Evolutionary conservation across 2,113 vertebrate species (phyloP).

Genomic region (Apteryx owenii): DNA sequence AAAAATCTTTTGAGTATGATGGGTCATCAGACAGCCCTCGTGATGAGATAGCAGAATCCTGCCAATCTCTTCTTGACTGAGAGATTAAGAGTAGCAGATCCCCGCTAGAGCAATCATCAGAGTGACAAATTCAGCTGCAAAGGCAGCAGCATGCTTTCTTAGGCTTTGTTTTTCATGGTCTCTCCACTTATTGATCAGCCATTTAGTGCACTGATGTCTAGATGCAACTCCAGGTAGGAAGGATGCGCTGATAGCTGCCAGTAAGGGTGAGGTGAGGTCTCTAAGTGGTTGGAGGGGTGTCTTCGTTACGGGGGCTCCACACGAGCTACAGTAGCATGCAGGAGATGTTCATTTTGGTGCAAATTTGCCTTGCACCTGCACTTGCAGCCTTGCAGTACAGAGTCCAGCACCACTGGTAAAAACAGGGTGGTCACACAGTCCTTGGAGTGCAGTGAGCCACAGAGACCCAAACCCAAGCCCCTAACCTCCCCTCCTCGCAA

Average conservation of each 20-base stretch:
- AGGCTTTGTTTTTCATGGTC: neutral
- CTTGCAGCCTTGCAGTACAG: too few relatives aligned
- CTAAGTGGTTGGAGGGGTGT: too few relatives aligned
- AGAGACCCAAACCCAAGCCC: too few relatives aligned
- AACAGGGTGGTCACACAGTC: too few relatives aligned
- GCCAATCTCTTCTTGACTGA: too few relatives aligned
- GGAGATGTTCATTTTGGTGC: neutral
- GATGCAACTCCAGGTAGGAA: neutral
- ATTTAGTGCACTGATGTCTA: neutral
- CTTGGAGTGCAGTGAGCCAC: too few relatives aligned
- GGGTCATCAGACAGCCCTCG: neutral
- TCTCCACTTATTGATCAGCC: neutral
- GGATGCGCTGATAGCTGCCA: too few relatives aligned
- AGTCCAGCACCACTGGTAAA: too few relatives aligned
- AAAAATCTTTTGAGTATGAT: neutral
- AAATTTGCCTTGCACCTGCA: rapidly evolving
- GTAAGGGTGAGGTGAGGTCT: neutral
- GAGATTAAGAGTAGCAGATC: neutral
- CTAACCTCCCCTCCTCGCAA: too few relatives aligned
- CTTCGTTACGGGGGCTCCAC: too few relatives aligned
- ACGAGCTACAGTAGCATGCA: too few relatives aligned
- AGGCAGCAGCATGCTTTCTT: neutral
- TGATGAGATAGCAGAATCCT: neutral
- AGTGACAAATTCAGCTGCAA: neutral
- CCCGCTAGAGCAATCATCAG: neutral